phyloP scores from a whole-genome alignment of 2,113 vertebrate species.

The Micronycteris hirsuta region DNA sequence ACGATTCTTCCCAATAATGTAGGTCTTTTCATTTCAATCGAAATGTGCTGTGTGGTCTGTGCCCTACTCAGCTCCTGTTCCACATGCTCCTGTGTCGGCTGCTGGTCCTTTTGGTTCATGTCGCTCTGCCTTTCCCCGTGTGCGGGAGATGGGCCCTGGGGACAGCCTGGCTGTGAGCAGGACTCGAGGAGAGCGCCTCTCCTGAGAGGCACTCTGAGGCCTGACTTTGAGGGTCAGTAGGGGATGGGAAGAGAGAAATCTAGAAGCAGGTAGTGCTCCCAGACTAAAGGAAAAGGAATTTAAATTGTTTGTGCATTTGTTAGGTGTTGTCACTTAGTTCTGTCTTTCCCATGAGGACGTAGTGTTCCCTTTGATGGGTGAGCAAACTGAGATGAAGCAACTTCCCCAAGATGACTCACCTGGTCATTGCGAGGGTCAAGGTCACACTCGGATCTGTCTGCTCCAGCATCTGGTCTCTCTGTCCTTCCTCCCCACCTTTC shows the following conservation, averaged over 20 bases:
- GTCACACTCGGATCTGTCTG: no score
- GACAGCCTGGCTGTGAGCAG: not conserved
- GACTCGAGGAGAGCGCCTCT: not conserved
- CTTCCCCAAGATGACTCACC: not conserved
- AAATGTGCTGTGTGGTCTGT: not conserved
- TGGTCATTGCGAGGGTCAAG: not conserved
- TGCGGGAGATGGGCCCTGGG: accelerated
- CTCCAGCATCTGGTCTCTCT: no score
- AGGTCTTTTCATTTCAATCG: not conserved
- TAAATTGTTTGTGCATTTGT: not conserved
- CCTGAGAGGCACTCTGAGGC: not conserved
- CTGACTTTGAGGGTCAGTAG: not conserved
- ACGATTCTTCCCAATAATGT: not conserved
- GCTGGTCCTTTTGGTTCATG: not conserved
- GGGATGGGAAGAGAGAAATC: not conserved
- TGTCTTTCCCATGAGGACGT: not conserved
- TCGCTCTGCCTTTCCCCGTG: not conserved
- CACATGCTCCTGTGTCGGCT: accelerated
- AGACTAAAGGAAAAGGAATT: not conserved
- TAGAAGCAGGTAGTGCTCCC: not conserved
- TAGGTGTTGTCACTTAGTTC: not conserved
- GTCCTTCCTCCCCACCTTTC: not conserved
- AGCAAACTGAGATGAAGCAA: not conserved
- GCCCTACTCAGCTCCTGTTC: not conserved
- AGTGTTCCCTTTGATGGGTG: accelerated